Evolutionary conservation across 2,888 invertebrate species (phyloP), one percentile per base, ranked within the genome.

Genomic region (Leptogaster cylindrica): DNA sequence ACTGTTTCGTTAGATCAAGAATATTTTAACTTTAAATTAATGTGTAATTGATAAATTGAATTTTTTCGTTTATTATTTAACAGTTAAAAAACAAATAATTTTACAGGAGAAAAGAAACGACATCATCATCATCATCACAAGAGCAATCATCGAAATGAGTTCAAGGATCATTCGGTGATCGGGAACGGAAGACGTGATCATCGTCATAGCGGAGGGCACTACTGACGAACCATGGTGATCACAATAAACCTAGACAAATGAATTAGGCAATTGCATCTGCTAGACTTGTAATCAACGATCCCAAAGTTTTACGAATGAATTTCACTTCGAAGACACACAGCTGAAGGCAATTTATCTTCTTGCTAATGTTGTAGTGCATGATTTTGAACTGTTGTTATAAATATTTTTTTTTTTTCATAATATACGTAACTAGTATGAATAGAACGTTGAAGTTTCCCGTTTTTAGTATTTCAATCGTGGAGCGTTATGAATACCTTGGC

Each of bases 41-140:
- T 27, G n/a, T 51, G 2, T 20, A 55, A 5, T 36, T 36, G 14
- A 39, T 5, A 36, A 39, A 14, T 39, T 25, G 23, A 52, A 36
- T 51, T 41, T n/a, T n/a, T n/a, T n/a, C n/a, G n/a, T n/a, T n/a
- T n/a, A n/a, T n/a, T n/a, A n/a, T n/a, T n/a, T n/a, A n/a, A n/a
- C n/a, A n/a, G n/a, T n/a, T n/a, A n/a, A n/a, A 44, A 46, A n/a
- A 10, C 12, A 8, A 23, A 3, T 36, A 46, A 46, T n/a, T n/a
- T n/a, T n/a, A 20, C 66, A 75, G 76, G 79, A 44, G 81, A 81
- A 73, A 81, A 80, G 76, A 81, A 81, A 72, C 79, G 81, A 4
- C 81, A 81, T 70, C 81, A 81, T 73, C 81, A 81, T 68, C 81
- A 81, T 65, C 81, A 81, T 70, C 79, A 80, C 73, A 79, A 79